Evolutionary conservation across 2,797 vertebrate genomes (phyloP).

Genomic region (Australoheros facetus): DNA sequence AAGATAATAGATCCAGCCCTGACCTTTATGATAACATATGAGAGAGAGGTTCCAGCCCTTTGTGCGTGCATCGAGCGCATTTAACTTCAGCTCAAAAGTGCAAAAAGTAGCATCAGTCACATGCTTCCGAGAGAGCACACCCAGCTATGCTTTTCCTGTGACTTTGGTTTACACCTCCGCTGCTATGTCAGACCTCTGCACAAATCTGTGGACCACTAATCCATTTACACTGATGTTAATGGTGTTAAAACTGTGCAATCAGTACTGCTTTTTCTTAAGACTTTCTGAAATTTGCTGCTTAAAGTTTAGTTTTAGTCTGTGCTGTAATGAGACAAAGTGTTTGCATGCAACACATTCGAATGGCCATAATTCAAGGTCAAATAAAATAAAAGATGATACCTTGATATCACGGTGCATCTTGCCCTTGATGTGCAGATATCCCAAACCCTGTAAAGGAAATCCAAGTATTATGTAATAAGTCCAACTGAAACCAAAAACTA

Average conservation of each 20-base stretch:
- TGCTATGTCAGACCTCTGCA: background rate
- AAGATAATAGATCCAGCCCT: conserved; percentile 73
- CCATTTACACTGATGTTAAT: background rate
- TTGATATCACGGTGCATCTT: conserved; percentile 99
- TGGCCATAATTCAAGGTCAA: background rate
- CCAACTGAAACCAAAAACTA: background rate
- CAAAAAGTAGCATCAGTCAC: conserved; percentile 27
- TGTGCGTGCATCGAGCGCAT: background rate
- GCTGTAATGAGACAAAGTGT: too few species aligned
- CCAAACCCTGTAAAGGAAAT: conserved; percentile 85
- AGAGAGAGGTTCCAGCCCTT: conserved; percentile 24
- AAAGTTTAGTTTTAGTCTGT: fast-evolving
- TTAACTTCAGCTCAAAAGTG: conserved; percentile 10
- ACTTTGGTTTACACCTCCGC: conserved; percentile 24
- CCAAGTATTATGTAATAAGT: background rate
- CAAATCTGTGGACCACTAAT: background rate
- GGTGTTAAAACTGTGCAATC: background rate
- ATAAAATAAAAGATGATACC: conserved; percentile 76
- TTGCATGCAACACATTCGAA: background rate
- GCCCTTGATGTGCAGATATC: conserved; percentile 93
- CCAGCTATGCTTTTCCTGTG: conserved; percentile 6
- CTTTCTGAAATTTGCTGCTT: background rate
- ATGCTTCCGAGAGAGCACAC: background rate
- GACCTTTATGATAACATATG: conserved; percentile 67
- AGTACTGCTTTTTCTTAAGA: background rate